Evolutionary conservation across 2,113 vertebrate genomes (phyloP).

Genomic region (Spea bombifrons): DNA sequence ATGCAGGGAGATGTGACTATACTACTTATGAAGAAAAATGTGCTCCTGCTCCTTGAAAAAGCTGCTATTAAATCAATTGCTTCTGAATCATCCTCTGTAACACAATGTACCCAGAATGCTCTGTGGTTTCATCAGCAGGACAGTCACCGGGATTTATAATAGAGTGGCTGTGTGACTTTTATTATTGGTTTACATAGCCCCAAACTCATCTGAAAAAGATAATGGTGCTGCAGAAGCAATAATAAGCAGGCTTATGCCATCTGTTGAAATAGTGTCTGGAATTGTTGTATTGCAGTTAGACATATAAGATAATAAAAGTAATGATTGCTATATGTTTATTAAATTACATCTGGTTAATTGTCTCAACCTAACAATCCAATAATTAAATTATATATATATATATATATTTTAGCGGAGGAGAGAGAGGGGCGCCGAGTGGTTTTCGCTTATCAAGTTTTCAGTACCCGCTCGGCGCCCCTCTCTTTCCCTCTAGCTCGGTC

Average conservation of each 20-base stretch:
- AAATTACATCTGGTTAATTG: constrained; percentile 28
- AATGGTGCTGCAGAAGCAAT: constrained; percentile 43
- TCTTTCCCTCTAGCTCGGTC: too few species aligned
- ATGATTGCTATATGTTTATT: constrained; percentile 12
- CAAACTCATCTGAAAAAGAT: constrained; percentile 41
- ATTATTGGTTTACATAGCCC: constrained; percentile 42
- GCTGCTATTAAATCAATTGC: constrained; percentile 45
- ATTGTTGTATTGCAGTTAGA: constrained; percentile 37
- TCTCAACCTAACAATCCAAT: background rate
- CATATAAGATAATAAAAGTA: constrained; percentile 12
- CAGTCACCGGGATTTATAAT: constrained; percentile 41
- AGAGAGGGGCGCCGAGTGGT: too few species aligned
- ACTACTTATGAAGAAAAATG: constrained; percentile 26
- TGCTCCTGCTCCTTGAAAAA: constrained; percentile 34
- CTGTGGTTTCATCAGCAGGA: constrained; percentile 26
- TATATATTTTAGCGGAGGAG: too few species aligned
- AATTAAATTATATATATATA: background rate
- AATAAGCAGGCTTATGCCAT: constrained; percentile 36
- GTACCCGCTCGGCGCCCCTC: too few species aligned
- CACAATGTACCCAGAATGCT: constrained; percentile 43
- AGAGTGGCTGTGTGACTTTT: constrained; percentile 32
- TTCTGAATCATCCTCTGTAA: constrained; percentile 40
- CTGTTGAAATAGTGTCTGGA: constrained; percentile 27
- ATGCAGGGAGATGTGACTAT: constrained; percentile 37
- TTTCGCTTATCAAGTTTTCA: too few species aligned